Evolutionary conservation across 2,113 vertebrate species (phyloP), one percentile per base, ranked within the genome.

Genomic region (Ursus arctos): DNA sequence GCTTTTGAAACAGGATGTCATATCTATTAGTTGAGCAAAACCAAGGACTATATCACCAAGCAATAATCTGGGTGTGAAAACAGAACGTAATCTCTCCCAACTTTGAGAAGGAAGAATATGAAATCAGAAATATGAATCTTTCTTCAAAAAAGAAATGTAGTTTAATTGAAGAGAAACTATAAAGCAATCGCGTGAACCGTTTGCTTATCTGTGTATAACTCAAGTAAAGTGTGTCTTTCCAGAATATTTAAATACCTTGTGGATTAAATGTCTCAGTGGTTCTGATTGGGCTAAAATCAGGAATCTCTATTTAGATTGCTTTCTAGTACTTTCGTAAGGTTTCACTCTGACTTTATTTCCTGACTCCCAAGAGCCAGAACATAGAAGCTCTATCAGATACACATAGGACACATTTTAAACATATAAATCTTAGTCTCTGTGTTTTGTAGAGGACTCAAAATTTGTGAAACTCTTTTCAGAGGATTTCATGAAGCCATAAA

Each of bases 111-210:
- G 69, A 26, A 93, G 92, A 79, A 22, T 57, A 40, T 53, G 49
- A 57, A 74, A 89, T 81, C 72, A 63, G 40, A 71, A 92, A 91
- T 61, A 65, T 47, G 19, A 88, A 43, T 53, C 53, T 65, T 47
- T 65, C 36, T 82, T 97, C 72, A 97, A 94, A 90, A 83, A 71
- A 90, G 28, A 96, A 87, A 61, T 57, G 14, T 19, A 59, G 19
- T 91, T 63, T 88, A 61, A 87, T 14, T 65, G 51, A 92, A 94
- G 40, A 74, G 43, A 90, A 86, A 69, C 43, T 74, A 36, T 85
- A 95, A 83, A 49, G 74, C 80, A 86, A 84, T 77, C 14, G 24
- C 33, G 71, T 92, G 26, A 36, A 88, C 55, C 24, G 47, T 96
- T 47, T 79, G 61, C 51, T 96, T 61, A 61, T 24, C 18, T 47